These are phyloP conservation scores for Smutsia gigantea DNA, from an alignment of 2,797 vertebrate genomes.

Conservation along the genomic window DNA sequence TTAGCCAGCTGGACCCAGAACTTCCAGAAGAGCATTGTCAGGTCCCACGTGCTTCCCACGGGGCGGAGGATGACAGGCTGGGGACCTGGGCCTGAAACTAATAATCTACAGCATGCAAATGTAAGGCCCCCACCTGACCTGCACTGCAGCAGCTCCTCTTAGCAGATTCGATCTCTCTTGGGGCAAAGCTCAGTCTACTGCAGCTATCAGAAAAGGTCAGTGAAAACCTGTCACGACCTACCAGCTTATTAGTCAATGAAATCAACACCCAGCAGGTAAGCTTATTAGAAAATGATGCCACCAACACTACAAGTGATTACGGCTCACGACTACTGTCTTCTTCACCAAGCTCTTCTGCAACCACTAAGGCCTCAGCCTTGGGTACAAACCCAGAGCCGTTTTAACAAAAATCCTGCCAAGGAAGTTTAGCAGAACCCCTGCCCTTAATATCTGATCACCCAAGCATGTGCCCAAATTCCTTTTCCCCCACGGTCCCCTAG, in stretches of 20 bases:
- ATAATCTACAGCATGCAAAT: not conserved
- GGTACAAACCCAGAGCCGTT: not conserved
- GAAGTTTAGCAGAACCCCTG: too few species aligned
- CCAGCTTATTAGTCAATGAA: not conserved
- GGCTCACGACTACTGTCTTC: not conserved
- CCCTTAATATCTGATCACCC: not conserved
- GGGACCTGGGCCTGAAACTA: not conserved
- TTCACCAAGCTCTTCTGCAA: not conserved
- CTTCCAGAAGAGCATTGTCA: not conserved
- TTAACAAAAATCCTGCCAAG: too few species aligned
- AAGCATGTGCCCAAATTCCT: too few species aligned
- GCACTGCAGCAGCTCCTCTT: not conserved
- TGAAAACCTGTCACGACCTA: too few species aligned
- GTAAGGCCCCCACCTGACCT: not conserved
- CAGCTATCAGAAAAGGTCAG: too few species aligned
- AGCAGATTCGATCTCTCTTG: not conserved
- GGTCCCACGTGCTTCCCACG: not conserved
- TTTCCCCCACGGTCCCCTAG: too few species aligned
- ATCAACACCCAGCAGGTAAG: not conserved
- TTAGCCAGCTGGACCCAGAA: not conserved
- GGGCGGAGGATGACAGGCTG: not conserved
- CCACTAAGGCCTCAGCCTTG: not conserved
- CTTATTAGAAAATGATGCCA: not conserved
- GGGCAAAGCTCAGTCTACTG: too few species aligned
- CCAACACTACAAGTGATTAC: too few species aligned